phyloP scores from a whole-genome alignment of 2,888 invertebrate genomes.

The Amiota mariae region DNA sequence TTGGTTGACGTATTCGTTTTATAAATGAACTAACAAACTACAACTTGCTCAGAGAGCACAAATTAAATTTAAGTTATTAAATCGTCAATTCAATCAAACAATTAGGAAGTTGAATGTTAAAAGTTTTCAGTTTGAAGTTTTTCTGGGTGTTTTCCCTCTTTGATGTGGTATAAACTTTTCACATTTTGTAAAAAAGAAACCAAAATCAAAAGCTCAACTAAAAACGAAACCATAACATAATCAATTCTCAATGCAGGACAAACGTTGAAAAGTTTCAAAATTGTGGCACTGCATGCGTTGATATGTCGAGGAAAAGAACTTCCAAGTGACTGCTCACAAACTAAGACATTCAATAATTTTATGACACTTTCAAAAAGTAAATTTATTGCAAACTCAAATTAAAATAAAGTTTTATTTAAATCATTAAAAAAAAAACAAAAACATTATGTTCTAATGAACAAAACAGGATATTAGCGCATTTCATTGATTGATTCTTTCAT shows the following conservation, averaged over 20 bases:
- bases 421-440: background rate
- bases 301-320: background rate
- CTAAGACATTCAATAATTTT: constrained; percentile 45
- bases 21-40: constrained; percentile 11
- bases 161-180: constrained; percentile 23
- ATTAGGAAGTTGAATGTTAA: constrained; percentile 65
- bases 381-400: constrained; percentile 47
- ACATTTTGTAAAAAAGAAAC: constrained; percentile 15
- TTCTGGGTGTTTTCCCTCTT: background rate
- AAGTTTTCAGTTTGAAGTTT: constrained; percentile 45
- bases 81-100: constrained; percentile 73
- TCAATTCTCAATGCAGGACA: too few relatives aligned
- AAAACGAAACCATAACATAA: background rate
- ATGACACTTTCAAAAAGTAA: constrained; percentile 57
- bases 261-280: background rate
- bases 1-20: constrained; percentile 26
- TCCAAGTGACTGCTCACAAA: constrained; percentile 37
- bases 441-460: background rate
- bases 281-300: background rate
- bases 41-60: constrained; percentile 38
- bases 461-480: background rate
- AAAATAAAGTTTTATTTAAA: background rate
- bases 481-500: background rate
- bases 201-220: background rate
- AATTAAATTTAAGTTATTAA: constrained; percentile 72